Base-by-base conservation (phyloP, 2,113 vertebrate species). In the Pteronura brasiliensis region DNA sequence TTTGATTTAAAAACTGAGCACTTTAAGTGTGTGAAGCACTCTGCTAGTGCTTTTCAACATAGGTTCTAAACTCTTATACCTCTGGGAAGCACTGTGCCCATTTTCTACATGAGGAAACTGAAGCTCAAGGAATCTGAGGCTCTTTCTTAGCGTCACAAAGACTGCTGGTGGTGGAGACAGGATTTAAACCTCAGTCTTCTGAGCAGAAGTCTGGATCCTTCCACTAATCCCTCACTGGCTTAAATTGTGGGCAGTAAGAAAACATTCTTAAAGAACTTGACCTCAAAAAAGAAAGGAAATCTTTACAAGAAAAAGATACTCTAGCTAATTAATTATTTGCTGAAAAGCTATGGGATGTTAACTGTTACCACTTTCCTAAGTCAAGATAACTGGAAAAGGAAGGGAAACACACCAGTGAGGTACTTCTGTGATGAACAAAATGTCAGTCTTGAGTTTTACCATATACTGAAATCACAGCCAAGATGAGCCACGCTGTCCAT, bases 401-500 rank as follows among this genome's bases (percentile, higher is more conserved):
- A 95, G 84, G 61, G 92, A 88, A 96, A 84, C 52, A 97, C 65
- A 93, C 36, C 95, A 97, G 79, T 52, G 31, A 89, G 39, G 72
- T 57, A 74, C 44, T 95, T 88, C n/a, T 96, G 81, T 88, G 81
- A 96, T n/a, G 52, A 63, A 74, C 71, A 96, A 17, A 61, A 47
- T 76, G 67, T 98, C 88, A 55, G 76, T 95, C 77, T 93, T 91
- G 79, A 77, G 85, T 95, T 99, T 99, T 98, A 99, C 99, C 99
- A 81, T 99, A 99, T 96, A 99, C 99, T 23, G 99, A 99, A 98
- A 99, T 99, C 96, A 99, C 99, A 67, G 99, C 99, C 97, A 99
- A 98, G 98, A 99, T 99, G 98, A 99, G 99, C 99, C 99, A 99
- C 0, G 99, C 99, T 18, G 99, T 99, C 99, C 99, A 99, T 95